These are phyloP conservation scores for Tetranychus piercei DNA, from an alignment of 2,888 invertebrate genomes.

Conservation along the genomic window DNA sequence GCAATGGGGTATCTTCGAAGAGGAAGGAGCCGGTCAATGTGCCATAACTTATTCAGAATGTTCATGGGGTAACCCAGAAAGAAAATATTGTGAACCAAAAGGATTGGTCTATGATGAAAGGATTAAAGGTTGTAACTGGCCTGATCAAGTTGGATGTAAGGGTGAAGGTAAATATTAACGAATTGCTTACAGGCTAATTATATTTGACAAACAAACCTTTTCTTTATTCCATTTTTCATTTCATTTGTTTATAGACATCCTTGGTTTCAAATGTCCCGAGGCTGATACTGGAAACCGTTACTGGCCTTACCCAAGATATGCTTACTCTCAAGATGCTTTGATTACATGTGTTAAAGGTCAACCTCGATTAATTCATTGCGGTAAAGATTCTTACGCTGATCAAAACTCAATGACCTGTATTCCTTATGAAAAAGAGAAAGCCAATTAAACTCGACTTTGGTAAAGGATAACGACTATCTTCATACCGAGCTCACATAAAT, in stretches of 20 bases:
- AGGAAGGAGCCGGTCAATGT: constrained; percentile 47
- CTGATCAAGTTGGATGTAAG: constrained; percentile 68
- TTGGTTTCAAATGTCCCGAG: constrained; percentile 80
- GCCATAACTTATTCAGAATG: constrained; percentile 72
- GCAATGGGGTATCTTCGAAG: constrained; percentile 66
- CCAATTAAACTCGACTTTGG: background rate
- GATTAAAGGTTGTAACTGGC: constrained; percentile 80
- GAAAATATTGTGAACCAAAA: constrained; percentile 49
- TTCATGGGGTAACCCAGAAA: constrained; percentile 54
- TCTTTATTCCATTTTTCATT: too few species aligned
- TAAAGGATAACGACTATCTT: background rate
- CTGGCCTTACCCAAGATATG: constrained; percentile 78
- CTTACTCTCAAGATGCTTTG: constrained; percentile 67
- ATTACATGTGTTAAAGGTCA: constrained; percentile 78
- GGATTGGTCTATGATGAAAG: constrained; percentile 73
- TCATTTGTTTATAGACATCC: constrained; percentile 36
- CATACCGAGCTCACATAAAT: background rate
- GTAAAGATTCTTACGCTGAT: constrained; percentile 40
- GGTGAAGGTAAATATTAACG: constrained; percentile 49
- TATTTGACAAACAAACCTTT: background rate
- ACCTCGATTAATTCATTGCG: constrained; percentile 69
- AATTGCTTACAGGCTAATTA: background rate
- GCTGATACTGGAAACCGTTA: constrained; percentile 65
- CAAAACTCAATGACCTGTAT: constrained; percentile 18
- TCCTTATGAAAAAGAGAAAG: constrained; percentile 9